phyloP scores from a whole-genome alignment of 2,113 vertebrate species.

The Cyprinodon variegatus region DNA sequence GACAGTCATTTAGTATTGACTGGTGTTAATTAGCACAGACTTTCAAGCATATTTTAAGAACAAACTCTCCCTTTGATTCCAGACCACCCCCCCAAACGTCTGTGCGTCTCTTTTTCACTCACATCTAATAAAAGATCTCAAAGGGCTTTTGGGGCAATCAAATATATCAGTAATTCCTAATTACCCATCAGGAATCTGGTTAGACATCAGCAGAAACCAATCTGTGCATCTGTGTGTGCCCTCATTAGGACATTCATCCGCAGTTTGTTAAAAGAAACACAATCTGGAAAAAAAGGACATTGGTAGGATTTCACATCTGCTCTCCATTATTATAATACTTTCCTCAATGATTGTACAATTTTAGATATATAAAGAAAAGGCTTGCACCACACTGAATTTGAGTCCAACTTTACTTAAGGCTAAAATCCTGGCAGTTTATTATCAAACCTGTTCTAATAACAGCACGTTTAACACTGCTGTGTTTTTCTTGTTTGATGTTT shows the following conservation, averaged over 20 bases:
- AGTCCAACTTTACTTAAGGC: not conserved
- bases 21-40: slow-evolving; percentile 50
- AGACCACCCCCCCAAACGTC: slow-evolving; percentile 31
- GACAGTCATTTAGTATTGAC: slow-evolving; percentile 24
- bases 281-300: slow-evolving; percentile 29
- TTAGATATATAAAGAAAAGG: not conserved
- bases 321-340: slow-evolving; percentile 28
- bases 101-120: slow-evolving; percentile 27
- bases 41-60: slow-evolving; percentile 40
- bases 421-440: not conserved
- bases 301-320: slow-evolving; percentile 36
- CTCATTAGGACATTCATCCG: slow-evolving; percentile 43
- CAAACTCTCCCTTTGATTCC: slow-evolving; percentile 23
- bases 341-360: slow-evolving; percentile 11
- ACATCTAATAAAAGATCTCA: slow-evolving; percentile 50
- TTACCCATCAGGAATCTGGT: slow-evolving; percentile 62
- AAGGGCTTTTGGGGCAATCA: slow-evolving; percentile 53
- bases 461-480: not conserved
- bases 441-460: not conserved
- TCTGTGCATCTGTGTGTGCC: slow-evolving; percentile 32
- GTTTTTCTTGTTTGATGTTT: slow-evolving; percentile 4
- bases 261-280: slow-evolving; percentile 34
- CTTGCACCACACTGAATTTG: not conserved
- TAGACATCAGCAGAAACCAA: slow-evolving; percentile 23
- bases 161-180: slow-evolving; percentile 60